Evolutionary conservation across 2,113 vertebrate species (phyloP).

Genomic region (Hassar affinis): DNA sequence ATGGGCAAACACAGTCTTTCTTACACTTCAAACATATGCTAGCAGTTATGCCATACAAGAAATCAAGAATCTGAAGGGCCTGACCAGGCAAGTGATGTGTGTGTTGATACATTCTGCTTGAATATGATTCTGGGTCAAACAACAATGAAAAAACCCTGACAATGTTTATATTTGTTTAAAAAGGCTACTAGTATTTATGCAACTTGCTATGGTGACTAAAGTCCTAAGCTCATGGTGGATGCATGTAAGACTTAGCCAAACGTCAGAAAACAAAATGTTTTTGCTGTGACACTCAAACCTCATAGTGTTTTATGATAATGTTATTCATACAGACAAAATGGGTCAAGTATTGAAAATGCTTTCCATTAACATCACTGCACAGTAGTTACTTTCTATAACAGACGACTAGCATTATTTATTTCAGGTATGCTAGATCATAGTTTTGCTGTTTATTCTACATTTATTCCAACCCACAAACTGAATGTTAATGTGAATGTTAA

Average conservation of each 20-base stretch:
- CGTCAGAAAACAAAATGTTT: constrained; percentile 9
- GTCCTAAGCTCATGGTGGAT: background rate
- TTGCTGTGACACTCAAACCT: background rate
- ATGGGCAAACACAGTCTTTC: constrained; percentile 38
- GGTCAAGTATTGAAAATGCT: constrained; percentile 5
- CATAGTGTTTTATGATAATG: background rate
- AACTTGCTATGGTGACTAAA: background rate
- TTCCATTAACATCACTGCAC: constrained; percentile 21
- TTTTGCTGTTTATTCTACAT: constrained; percentile 15
- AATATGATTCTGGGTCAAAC: constrained; percentile 45
- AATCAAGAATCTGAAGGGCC: constrained; percentile 36
- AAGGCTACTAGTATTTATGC: background rate
- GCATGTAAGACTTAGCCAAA: constrained; percentile 3
- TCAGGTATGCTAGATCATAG: background rate
- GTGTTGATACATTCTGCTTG: constrained; percentile 50
- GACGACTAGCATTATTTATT: background rate
- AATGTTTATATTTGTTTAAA: background rate
- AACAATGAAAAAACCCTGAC: background rate
- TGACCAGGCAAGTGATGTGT: constrained; percentile 34
- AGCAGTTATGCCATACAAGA: constrained; percentile 53
- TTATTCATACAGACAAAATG: constrained; percentile 13
- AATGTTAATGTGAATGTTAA: constrained; percentile 27
- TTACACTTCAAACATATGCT: constrained; percentile 58
- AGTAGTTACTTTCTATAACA: constrained; percentile 17
- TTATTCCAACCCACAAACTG: background rate